Conservation (phyloP, 1,140 invertebrate species). For the Spodoptera frugiperda region DNA sequence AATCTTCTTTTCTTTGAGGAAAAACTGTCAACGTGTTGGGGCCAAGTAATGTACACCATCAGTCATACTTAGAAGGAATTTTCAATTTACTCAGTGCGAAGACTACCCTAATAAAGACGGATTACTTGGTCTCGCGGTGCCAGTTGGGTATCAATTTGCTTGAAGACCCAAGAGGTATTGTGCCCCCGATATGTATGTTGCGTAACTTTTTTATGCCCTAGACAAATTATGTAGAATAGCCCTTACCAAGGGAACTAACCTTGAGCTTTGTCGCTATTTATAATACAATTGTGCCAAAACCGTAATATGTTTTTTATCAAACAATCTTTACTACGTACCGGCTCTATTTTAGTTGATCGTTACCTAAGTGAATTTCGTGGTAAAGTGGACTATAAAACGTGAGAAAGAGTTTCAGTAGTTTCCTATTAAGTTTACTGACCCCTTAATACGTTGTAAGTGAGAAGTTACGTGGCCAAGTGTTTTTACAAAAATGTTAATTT, state of each 20-base stretch:
- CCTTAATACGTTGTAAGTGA: slow-evolving; percentile 13
- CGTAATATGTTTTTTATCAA: slow-evolving; percentile 42
- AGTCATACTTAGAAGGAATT: slow-evolving; percentile 83
- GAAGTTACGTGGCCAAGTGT: not conserved
- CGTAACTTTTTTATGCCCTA: slow-evolving; percentile 40
- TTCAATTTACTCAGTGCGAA: slow-evolving; percentile 80
- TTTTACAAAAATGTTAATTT: not conserved
- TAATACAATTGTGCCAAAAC: slow-evolving; percentile 42
- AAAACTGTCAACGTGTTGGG: slow-evolving; percentile 76
- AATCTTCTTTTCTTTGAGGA: slow-evolving; percentile 80
- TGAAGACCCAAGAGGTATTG: slow-evolving; percentile 43
- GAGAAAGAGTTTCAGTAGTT: slow-evolving; percentile 26
- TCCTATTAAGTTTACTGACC: slow-evolving; percentile 22
- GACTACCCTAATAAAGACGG: slow-evolving; percentile 78
- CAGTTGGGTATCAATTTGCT: slow-evolving; percentile 61
- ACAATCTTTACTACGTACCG: slow-evolving; percentile 36
- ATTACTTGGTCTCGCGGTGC: slow-evolving; percentile 66
- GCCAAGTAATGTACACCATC: slow-evolving; percentile 81
- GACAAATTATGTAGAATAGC: slow-evolving; percentile 36
- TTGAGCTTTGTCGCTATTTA: slow-evolving; percentile 36
- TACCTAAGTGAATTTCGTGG: slow-evolving; percentile 35
- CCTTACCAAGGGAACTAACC: slow-evolving; percentile 32
- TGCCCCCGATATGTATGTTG: slow-evolving; percentile 29
- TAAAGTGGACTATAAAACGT: slow-evolving; percentile 34
- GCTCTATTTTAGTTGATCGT: slow-evolving; percentile 33